A percentile compares a stretch with the other conserved stretches of the same genome.
Evolutionary conservation across 1,140 invertebrate genomes (phyloP).

Genomic region (Apis florea): DNA sequence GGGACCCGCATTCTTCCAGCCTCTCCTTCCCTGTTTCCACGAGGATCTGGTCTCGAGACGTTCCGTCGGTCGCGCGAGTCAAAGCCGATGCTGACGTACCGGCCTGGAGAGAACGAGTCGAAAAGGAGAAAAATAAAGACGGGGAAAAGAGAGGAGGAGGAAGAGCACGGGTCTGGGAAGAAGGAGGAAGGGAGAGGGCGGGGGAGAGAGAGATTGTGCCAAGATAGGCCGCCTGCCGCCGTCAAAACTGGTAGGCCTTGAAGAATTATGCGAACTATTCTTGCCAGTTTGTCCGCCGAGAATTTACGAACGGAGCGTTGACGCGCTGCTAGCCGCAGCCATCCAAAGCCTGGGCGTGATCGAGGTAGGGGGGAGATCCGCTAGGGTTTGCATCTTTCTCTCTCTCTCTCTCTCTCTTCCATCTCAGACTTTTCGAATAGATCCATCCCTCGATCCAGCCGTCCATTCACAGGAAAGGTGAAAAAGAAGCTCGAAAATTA

Average conservation of each 20-base stretch:
- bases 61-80: conserved; percentile 28
- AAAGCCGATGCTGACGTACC: conserved; percentile 14
- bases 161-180: conserved; percentile 21
- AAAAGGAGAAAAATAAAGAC: conserved; percentile 35
- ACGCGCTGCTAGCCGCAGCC: conserved; percentile 58
- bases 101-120: conserved; percentile 12
- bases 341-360: conserved; percentile 45
- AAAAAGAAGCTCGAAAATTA: no score
- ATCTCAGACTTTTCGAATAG: no score
- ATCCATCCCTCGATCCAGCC: no score
- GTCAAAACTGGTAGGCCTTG: conserved; percentile 81
- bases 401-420: no score
- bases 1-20: conserved; percentile 20
- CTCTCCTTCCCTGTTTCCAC: conserved; percentile 6
- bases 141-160: not conserved
- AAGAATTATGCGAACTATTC: conserved; percentile 80
- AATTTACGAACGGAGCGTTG: conserved; percentile 75
- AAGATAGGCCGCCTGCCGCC: conserved; percentile 76
- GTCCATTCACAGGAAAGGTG: no score
- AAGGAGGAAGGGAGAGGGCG: conserved; percentile 51
- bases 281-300: conserved; percentile 75
- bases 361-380: not conserved
- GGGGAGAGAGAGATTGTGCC: conserved; percentile 75
- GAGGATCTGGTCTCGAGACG: conserved; percentile 21
- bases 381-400: no score